Conservation (phyloP, 2,888 invertebrate genomes). For the Chironomus riparius region DNA sequence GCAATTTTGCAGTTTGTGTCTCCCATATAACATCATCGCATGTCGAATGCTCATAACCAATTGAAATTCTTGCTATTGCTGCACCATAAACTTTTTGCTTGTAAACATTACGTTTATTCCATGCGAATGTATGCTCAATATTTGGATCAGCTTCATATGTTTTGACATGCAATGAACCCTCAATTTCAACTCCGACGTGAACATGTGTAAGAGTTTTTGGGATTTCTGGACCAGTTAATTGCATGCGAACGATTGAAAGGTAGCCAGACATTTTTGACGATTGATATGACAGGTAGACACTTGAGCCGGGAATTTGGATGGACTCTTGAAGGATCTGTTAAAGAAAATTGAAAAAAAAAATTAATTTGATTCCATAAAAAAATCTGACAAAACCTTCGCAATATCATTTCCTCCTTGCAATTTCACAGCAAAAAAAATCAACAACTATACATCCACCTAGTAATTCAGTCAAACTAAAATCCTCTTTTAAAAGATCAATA, state of each 20-base stretch:
- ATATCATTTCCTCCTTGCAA: too few relatives aligned
- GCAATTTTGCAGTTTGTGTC: conserved; percentile 83
- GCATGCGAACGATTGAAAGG: conserved; percentile 84
- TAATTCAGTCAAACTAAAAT: too few relatives aligned
- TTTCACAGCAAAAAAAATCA: too few relatives aligned
- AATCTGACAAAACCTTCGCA: too few relatives aligned
- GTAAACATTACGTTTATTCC: conserved; percentile 97
- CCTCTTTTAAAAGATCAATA: too few relatives aligned
- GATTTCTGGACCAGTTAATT: conserved; percentile 69
- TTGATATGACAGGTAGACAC: conserved; percentile 88
- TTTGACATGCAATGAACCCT: conserved; percentile 84
- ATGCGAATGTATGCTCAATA: conserved; percentile 90
- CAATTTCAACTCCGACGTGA: conserved; percentile 85
- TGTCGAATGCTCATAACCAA: conserved; percentile 89
- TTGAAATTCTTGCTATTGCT: conserved; percentile 76
- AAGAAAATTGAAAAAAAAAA: background rate
- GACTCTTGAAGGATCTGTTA: conserved; percentile 90
- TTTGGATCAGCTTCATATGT: conserved; percentile 95
- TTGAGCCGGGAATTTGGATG: conserved; percentile 87
- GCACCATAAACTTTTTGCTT: conserved; percentile 91
- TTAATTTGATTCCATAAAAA: background rate
- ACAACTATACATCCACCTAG: too few relatives aligned
- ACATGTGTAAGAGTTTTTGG: conserved; percentile 78
- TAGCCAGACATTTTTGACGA: conserved; percentile 93
- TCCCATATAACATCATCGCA: conserved; percentile 90